Base-by-base conservation (phyloP, 2,888 invertebrate genomes). In the Malthinus flaveolus region DNA sequence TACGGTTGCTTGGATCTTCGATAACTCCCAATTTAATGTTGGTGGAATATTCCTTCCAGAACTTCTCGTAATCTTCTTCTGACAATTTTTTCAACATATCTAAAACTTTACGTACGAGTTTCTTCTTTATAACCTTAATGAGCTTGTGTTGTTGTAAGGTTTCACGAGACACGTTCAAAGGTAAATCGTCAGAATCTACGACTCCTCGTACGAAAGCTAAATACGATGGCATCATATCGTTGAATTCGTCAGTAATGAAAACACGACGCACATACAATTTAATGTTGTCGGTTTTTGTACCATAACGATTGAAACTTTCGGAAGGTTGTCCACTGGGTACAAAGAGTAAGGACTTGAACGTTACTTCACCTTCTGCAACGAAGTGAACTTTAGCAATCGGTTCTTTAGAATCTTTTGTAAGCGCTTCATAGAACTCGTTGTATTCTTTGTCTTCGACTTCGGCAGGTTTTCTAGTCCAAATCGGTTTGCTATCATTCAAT, bases 21-120 rank as follows among this genome's bases (percentile, higher is more conserved):
- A 98, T 96, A 13, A 97, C 88, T 57, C 99, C 99, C 45, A 79
- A 63, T 65, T 79, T 79, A 49, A 79, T 75, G 87, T 97, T 98
- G 63, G 98, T 99, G 56, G 96, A 95, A 82, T 93, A 99, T 81
- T 99, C 98, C 79, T 96, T 96, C 98, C 98, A 99, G 87, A 99
- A 98, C 71, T 88, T 88, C 15, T 90, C 87, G 78, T 93, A 97
- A 48, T 93, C 90, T 48, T 91, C 93, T 60, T 90, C 90, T 50
- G 91, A 85, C 62, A 99, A 87, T 81, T 98, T 99, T 82, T 97
- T 97, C 66, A 99, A 88, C 97, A 98, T 97, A 78, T 98, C 98
- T 51, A 98, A 81, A 6, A 93, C 94, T 80, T 99, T 99, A 48
- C 99, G 87, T 10, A 99, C 93, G 59, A 99, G 83, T 77, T 99